Base-by-base conservation (phyloP, 2,113 vertebrate genomes). In the Campylomormyrus numenius region DNA sequence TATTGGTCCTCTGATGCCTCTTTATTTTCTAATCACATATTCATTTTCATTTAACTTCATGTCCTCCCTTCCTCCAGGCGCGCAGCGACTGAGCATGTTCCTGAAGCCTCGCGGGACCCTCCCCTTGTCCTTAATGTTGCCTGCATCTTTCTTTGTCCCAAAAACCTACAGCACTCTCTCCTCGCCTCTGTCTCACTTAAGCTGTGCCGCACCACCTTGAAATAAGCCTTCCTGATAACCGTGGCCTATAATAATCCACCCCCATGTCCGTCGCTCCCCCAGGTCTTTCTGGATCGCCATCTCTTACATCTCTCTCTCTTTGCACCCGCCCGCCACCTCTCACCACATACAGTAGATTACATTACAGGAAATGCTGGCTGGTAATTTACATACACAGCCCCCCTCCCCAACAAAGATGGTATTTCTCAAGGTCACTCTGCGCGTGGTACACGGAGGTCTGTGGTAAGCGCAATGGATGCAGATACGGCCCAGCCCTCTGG, bases 291-390 rank as follows among this genome's bases (percentile, higher is more conserved):
- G 6, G 3, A 21, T 70, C 24, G 0, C 52, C 48, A 50, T 27
- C 46, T 48, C 87, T 49, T 77, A 21, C 48, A 3, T 21, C 53
- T 21, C 8, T 52, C 77, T 48, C 50, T 24, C 49, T 24, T 85
- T 19, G 5, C 17, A 8, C 10, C 31, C 48, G 62, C 31, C 31
- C 8, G 50, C 88, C 3, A n/a, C 52, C 5, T 19, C 39, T 27
- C 85, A 9, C 62, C 70, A 35, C 27, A 85, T 46, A 89, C 49
- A 56, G 77, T 58, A 91, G 85, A 90, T 88, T 88, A 70, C 85
- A 77, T 90, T 90, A 90, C 88, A 50, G 53, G 87, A 89, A 85
- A 49, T 31, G 19, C 87, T 70, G 17, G 35, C 74, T 84, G 15
- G 24, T 39, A 31, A 58, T 53, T 62, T 50, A 46, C 49, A 50